Evolutionary conservation across 1,140 invertebrate species (phyloP), one percentile per base, ranked within the genome.

Genomic region (Apis cerana): DNA sequence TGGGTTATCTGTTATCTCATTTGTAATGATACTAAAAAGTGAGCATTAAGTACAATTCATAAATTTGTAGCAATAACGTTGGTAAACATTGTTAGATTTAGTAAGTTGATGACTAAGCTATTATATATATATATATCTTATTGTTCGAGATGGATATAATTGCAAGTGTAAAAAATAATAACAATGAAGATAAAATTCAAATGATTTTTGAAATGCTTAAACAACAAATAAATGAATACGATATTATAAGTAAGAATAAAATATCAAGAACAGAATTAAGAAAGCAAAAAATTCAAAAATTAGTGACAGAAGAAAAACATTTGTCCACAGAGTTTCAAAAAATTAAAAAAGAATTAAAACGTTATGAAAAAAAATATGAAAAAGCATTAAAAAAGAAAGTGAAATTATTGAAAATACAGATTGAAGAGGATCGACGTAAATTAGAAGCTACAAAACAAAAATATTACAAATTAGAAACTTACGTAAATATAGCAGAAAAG

Each of bases 311-410:
- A 67, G 61, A 56, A 13, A 75, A 33, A 7, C 33, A 17, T 33
- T 17, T 81, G 9, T 58, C 27, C 1, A 1, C 17, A 8, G 33
- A 56, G 17, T 54, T 56, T 2, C 1, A 27, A 17, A 8, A 58
- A 2, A 27, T 81, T 0, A 75, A 23, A 4, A 50, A 50, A 11
- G 52, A 81, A 17, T 17, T 81, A 58, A 54, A 10, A 5, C 9
- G 8, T 7, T 81, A 81, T 50, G 79, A 81, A 48, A 58, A 1
- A 2, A 65, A 8, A 2, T 75, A 75, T 17, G 70, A 75, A 19
- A 67, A 59, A 9, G 10, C 2, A 1, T 58, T 81, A 17, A 67
- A 50, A 1, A 81, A 50, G 10, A 75, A 17, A 19, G 71, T 75
- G 8, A 67, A n/a, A 13, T 1, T 2, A 0, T 27, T 75, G 33